Base-by-base conservation (phyloP, 1,140 invertebrate species). In the Lysiphlebus fabarum region DNA sequence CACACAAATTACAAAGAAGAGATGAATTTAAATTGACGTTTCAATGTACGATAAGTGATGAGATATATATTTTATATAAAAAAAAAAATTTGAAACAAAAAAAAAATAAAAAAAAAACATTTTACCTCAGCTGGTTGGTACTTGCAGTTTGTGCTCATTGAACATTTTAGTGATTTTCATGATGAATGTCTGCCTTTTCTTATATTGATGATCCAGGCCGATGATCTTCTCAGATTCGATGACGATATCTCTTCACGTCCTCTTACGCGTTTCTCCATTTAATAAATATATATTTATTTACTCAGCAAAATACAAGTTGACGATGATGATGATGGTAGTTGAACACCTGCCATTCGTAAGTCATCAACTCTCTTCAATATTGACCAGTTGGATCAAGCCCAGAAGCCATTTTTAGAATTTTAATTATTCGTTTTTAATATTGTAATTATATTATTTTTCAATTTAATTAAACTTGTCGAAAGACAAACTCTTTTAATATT, bases 121-220 rank as follows among this genome's bases (percentile, higher is more conserved):
- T 26, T 26, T 26, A 26, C 17, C 17, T 26, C 17, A 26, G 17
- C 17, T 26, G 17, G 17, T 26, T 26, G 17, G 17, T 26, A 26
- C 17, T 26, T 26, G 17, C 17, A 26, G 17, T 26, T 26, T 26
- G 17, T 26, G 17, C 17, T 26, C 17, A 26, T 26, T 26, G 17
- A 26, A 26, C 17, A 26, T 26, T 26, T 26, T 26, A 26, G 17
- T 26, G 17, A 26, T 26, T 59, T 51, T 51, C 47, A 62, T 7
- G 12, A 14, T 1, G 34, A 51, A 70, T 77, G 74, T 73, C 77
- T 77, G 65, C 76, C 76, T 58, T 80, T 80, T n/a, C 77, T 71
- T 65, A 78, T 78, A 65, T 78, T 70, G 62, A 80, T 78, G 69
- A 71, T 78, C 77, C 77, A 80, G 36, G 63, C 64, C 63, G 65